Base-by-base conservation (phyloP, 2,888 invertebrate species). In the Ditula angustiorana region DNA sequence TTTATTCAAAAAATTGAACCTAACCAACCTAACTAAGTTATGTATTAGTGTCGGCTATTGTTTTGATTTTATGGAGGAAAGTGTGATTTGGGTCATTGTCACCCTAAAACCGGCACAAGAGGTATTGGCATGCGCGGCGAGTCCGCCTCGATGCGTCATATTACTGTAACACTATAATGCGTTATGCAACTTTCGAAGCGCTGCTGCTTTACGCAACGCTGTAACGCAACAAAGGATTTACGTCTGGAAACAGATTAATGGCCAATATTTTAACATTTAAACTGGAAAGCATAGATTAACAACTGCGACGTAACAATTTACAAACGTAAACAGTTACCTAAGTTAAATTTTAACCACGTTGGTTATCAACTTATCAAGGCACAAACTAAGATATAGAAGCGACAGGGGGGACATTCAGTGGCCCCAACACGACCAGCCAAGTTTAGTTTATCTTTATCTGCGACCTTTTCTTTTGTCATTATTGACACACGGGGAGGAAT, bases 81-180 rank as follows among this genome's bases (percentile, higher is more conserved):
- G 83, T 81, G 69, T 72, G 79, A 89, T 87, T 80, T 82, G 83
- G 85, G 91, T 90, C 91, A 90, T 77, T 89, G 91, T 87, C 89
- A 81, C 74, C 75, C 75, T 77, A 83, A 59, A 89, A 86, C 78
- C 80, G 76, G 90, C 80, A 81, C 88, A 81, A 76, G 73, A 71
- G 69, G 75, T 72, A 80, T 89, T 81, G 74, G 82, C 72, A 90
- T 75, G 76, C 88, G 69, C 66, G 71, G 70, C 79, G 78, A 83
- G 85, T 81, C 78, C 74, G 75, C 70, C n/a, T 61, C 72, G 75
- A 82, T 88, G 90, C 87, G 87, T 89, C 90, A 89, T 78, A 74
- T 72, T 78, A 80, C 77, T 82, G 88, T 87, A 85, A 85, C 77
- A 67, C 73, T 67, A 67, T 66, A 67, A 70, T 67, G 61, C 62